Conservation (phyloP, 1,140 invertebrate genomes). For the Bombyx mori region ASM3026992v2 NC_085129.1:5372501-5373000, state of each 20-base stretch:
- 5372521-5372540: no score
- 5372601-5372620: no score
- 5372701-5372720: slow-evolving; percentile 42
- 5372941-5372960: slow-evolving; percentile 48
- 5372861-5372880: no score
- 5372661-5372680: slow-evolving; percentile 53
- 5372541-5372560: no score
- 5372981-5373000: slow-evolving; percentile 35
- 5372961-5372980: slow-evolving; percentile 38
- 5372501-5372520: no score
- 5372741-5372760: slow-evolving; percentile 48
- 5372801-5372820: no score
- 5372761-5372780: slow-evolving; percentile 45
- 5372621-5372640: no score
- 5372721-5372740: slow-evolving; percentile 53
- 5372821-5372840: no score
- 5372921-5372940: slow-evolving; percentile 44
- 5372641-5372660: slow-evolving; percentile 47
- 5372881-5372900: slow-evolving; percentile 22
- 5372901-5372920: slow-evolving; percentile 42
- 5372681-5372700: slow-evolving; percentile 47
- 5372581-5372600: no score
- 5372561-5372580: no score
- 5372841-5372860: no score
- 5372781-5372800: slow-evolving; percentile 16